phyloP scores from a whole-genome alignment of 1,140 invertebrate genomes.

The Drosophila malerkotliana region DNA sequence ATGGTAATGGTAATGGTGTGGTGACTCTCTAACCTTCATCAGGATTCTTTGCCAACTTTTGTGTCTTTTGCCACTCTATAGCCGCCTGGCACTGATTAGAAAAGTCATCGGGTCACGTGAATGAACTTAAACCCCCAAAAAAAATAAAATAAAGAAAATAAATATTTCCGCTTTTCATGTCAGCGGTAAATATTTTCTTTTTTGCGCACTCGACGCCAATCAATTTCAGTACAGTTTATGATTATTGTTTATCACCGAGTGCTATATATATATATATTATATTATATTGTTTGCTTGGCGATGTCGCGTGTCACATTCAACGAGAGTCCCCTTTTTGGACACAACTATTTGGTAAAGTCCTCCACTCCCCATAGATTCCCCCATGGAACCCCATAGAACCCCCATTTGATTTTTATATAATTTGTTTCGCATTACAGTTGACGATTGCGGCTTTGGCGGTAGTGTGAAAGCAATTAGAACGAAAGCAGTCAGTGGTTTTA shows the following conservation, averaged over 20 bases:
- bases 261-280: neutral
- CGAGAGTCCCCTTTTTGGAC: constrained; percentile 25
- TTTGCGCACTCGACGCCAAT: constrained; percentile 72
- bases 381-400: neutral
- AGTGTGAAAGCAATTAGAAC: constrained; percentile 78
- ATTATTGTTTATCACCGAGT: constrained; percentile 65
- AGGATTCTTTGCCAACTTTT: neutral
- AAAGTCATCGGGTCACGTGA: constrained; percentile 51
- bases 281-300: constrained; percentile 20
- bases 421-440: constrained; percentile 68
- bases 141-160: neutral
- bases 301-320: constrained; percentile 70
- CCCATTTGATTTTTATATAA: constrained; percentile 56
- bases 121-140: constrained; percentile 61
- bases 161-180: constrained; percentile 58
- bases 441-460: constrained; percentile 65
- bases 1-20: constrained; percentile 10
- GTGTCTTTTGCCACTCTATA: neutral
- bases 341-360: constrained; percentile 4
- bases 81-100: constrained; percentile 49
- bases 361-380: neutral
- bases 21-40: constrained; percentile 20
- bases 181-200: constrained; percentile 57
- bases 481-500: constrained; percentile 11
- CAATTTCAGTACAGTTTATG: constrained; percentile 73